Evolutionary conservation across 2,797 vertebrate genomes (phyloP), one percentile per base, ranked within the genome.

Genomic region (Ceyx erithaca): DNA sequence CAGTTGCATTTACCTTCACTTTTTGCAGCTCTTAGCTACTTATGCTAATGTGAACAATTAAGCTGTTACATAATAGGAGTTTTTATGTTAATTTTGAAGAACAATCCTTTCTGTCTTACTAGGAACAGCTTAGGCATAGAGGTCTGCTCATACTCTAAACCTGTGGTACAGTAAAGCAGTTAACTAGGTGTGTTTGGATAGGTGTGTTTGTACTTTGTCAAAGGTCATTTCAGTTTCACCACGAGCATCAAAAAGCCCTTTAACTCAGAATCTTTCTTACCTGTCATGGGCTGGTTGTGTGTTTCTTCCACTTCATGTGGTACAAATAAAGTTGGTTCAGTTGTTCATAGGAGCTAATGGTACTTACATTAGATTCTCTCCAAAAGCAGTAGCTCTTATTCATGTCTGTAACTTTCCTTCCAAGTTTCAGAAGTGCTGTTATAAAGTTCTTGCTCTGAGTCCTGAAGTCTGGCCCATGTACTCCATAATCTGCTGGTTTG

Each of bases 281-380:
- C 58, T 35, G 52, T 86, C 89, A 46, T 61, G 85, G 80, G 66
- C 71, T 89, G 82, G 43, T 62, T 66, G 11, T 73, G 10, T 78
- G n/a, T 94, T 85, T 96, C 89, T 84, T 95, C 79, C 71, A 92
- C 58, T 85, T 92, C 79, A 88, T 80, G 61, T 95, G 81, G 63
- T 83, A 93, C 57, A 71, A 97, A 88, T 83, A 95, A 97, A 97
- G 23, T 82, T 10, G 35, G 37, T 82, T 80, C 62, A 58, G 46
- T 90, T 87, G 71, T 87, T 90, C 73, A 35, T 88, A 66, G 48
- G 54, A 88, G 48, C 54, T 59, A 73, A 55, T 63, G 54, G 69
- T 87, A 93, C 88, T 97, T 95, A 87, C 90, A 20, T 80, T 75
- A 84, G 57, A 58, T 30, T 52, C 55, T 73, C 80, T 69, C 78